A percentile compares a stretch with the other conserved stretches of the same genome.
These are phyloP conservation scores for Podocnemis expansa DNA, from an alignment of 2,113 vertebrate genomes.

Conservation along the genomic window DNA sequence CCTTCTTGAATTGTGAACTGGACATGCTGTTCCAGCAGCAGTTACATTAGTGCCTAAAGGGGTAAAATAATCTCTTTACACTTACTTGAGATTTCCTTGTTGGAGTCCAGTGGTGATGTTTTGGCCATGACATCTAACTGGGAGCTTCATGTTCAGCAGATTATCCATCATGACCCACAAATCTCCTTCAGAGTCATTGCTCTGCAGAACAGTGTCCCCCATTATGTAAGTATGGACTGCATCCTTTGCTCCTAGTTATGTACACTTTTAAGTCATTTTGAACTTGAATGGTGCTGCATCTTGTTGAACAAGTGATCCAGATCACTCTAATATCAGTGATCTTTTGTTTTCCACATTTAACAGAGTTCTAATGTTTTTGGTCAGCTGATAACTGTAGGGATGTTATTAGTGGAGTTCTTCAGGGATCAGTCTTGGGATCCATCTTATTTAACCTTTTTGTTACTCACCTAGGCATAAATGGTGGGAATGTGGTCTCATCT, in stretches of 20 bases:
- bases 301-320: neutral
- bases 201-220: neutral
- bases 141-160: neutral
- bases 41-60: neutral
- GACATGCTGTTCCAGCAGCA: neutral
- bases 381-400: no score
- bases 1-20: neutral
- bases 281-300: neutral
- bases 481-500: no score
- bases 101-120: neutral
- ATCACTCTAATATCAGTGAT: neutral
- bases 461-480: no score
- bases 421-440: no score
- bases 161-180: neutral
- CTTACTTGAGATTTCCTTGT: neutral
- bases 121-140: neutral
- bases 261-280: neutral
- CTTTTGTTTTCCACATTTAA: neutral
- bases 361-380: neutral
- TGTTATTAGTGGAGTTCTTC: no score
- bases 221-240: neutral
- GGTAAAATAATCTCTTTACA: neutral
- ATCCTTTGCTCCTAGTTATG: neutral
- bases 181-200: neutral
- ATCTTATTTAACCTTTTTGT: no score